Base-by-base conservation (phyloP, 2,113 vertebrate species). In the Arothron firmamentum region DNA sequence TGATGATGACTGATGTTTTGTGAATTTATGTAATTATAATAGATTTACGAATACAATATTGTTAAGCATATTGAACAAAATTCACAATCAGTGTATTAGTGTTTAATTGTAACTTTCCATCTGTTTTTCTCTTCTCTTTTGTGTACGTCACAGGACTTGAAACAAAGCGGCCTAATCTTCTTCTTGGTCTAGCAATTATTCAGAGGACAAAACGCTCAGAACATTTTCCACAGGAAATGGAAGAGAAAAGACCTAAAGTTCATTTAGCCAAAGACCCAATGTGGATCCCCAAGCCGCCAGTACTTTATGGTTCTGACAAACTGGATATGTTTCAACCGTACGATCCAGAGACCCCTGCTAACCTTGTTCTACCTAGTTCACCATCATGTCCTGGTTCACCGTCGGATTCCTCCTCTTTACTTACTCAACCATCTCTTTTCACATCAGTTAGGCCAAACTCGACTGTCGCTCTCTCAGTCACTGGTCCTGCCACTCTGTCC, bases 151-250 rank as follows among this genome's bases (percentile, higher is more conserved):
- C 69, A 99, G 96, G 97, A 52, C 92, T 99, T 56, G 96, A 99
- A 78, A 89, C 91, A 34, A 92, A 91, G 10, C 92, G 94, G 50
- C 95, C 96, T 3, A 97, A 98, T 90, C 88, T 99, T 59, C 93
- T 99, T 67, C 91, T 99, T 23, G 97, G 97, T 38, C 72, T 99
- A 53, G 95, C 94, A 12, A 92, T 99, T 68, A 91, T 93, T 80
- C 97, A 99, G 68, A 97, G 93, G 67, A 60, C 77, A 28, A 98
- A 97, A 58, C 93, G 93, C 50, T 85, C 81, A 12, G 88, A 86
- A 43, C 50, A 8, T 23, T 60, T 75, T 0, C 62, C 75, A 1
- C 68, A 77, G 2, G 95, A 98, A 53, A 15, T 59, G 54, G 94
- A 96, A 47, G 93, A 98, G 57, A 98, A 94, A 75, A 90, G 90